A percentile compares a stretch with the other conserved stretches of the same genome.
phyloP scores from a whole-genome alignment of 2,888 invertebrate species.

The Rhamnusium bicolor region DNA sequence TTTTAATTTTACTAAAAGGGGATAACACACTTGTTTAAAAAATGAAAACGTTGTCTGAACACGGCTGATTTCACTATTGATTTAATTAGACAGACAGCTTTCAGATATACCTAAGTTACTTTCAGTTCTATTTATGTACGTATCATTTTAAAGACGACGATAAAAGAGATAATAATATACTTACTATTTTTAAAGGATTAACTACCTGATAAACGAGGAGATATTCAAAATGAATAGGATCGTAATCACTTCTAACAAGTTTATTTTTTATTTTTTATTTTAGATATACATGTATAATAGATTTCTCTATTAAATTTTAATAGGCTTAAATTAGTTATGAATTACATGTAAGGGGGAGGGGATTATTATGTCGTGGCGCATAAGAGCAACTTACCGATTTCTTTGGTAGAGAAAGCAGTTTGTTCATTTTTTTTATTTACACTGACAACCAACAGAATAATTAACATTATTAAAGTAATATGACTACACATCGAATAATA shows the following conservation, averaged over 20 bases:
- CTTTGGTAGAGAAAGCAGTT: too few relatives aligned
- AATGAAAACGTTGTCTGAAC: constrained; percentile 50
- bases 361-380: too few relatives aligned
- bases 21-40: constrained; percentile 40
- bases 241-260: neutral
- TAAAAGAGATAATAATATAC: constrained; percentile 12
- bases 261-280: neutral
- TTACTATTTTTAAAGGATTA: constrained; percentile 2
- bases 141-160: constrained; percentile 23
- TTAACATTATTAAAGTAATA: too few relatives aligned
- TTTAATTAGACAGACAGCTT: constrained; percentile 58
- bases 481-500: too few relatives aligned
- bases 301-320: too few relatives aligned
- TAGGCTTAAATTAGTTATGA: too few relatives aligned
- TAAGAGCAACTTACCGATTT: too few relatives aligned
- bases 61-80: constrained; percentile 57
- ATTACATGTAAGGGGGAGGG: too few relatives aligned
- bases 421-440: too few relatives aligned
- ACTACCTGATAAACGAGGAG: constrained; percentile 22
- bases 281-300: neutral
- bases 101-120: constrained; percentile 18
- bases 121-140: constrained; percentile 18
- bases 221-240: neutral
- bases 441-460: too few relatives aligned
- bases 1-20: constrained; percentile 27